Conservation (phyloP, 2,888 invertebrate species). For the Mesochorus sp. region DNA sequence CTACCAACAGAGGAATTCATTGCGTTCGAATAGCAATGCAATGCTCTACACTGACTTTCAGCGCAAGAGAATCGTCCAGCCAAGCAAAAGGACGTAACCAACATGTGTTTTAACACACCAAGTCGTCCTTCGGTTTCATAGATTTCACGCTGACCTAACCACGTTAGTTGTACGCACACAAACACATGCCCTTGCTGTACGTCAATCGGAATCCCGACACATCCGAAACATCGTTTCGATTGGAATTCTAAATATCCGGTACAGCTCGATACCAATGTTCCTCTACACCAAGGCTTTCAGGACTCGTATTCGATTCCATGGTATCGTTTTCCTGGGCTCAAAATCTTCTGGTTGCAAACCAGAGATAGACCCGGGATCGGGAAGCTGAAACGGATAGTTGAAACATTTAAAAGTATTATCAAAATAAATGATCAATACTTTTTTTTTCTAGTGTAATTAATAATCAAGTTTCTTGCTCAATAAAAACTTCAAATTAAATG, state of each 20-base stretch:
- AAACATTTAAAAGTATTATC: too few relatives aligned
- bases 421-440: too few relatives aligned
- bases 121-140: background rate
- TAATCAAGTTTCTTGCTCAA: too few relatives aligned
- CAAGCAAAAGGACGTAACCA: background rate
- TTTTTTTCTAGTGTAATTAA: too few relatives aligned
- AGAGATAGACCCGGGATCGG: background rate
- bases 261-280: slow-evolving; percentile 40
- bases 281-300: background rate
- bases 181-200: slow-evolving; percentile 28
- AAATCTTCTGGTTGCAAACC: background rate
- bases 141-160: background rate
- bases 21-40: slow-evolving; percentile 54
- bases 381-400: too few relatives aligned
- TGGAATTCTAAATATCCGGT: slow-evolving; percentile 55
- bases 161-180: background rate
- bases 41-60: slow-evolving; percentile 6
- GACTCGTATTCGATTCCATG: slow-evolving; percentile 9
- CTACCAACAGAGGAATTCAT: slow-evolving; percentile 55
- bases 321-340: background rate
- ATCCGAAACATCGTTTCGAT: slow-evolving; percentile 48
- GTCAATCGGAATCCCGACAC: slow-evolving; percentile 54
- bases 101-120: background rate
- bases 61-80: background rate
- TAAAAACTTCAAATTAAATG: too few relatives aligned